phyloP scores from a whole-genome alignment of 2,888 invertebrate genomes.

The Cataglyphis altisquamis region DNA sequence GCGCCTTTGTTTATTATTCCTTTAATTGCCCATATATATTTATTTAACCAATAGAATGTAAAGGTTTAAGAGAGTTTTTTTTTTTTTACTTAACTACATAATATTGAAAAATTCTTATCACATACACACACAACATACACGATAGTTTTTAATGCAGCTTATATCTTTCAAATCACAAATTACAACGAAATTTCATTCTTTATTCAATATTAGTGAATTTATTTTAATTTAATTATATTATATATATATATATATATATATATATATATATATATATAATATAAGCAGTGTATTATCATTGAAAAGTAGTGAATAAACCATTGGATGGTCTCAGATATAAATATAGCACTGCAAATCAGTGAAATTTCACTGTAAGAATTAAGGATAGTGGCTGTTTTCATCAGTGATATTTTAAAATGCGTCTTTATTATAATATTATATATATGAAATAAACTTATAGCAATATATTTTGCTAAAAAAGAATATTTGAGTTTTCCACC shows the following conservation, averaged over 20 bases:
- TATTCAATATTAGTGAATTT: not conserved
- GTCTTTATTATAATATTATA: not conserved
- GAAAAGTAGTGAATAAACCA: not conserved
- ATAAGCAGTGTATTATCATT: not conserved
- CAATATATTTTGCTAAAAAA: not conserved
- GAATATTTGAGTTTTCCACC: not conserved
- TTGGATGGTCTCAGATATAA: not conserved
- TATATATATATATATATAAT: not conserved
- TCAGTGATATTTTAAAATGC: not conserved
- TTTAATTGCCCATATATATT: not conserved
- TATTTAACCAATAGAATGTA: not conserved
- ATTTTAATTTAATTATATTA: not conserved
- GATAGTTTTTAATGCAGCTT: not conserved
- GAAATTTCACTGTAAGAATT: not conserved
- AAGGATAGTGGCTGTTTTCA: not conserved
- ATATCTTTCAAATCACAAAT: not conserved
- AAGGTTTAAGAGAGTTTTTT: not conserved
- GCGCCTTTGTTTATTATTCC: conserved; percentile 37
- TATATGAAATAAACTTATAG: not conserved
- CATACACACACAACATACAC: not conserved
- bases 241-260: not conserved
- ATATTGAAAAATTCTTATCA: not conserved
- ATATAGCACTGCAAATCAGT: not conserved
- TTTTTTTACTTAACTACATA: not conserved
- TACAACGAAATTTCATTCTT: not conserved